Conservation (phyloP, 2,888 invertebrate species). For the Hanleya hanleyi region DNA sequence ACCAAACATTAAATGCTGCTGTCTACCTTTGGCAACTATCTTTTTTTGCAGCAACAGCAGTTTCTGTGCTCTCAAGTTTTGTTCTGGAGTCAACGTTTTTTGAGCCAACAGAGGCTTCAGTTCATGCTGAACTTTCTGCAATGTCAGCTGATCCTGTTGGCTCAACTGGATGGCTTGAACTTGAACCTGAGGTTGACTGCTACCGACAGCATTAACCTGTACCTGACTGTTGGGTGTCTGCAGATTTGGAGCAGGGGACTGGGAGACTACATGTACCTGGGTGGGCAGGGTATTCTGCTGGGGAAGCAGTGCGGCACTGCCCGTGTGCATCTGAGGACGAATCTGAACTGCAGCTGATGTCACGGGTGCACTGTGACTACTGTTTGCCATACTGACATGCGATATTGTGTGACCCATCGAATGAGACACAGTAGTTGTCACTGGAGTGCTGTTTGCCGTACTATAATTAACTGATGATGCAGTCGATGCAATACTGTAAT, state of each 20-base stretch:
- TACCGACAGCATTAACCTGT: not conserved
- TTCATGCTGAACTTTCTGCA: constrained; percentile 80
- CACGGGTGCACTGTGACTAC: not conserved
- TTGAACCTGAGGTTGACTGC: constrained; percentile 15
- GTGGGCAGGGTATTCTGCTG: not conserved
- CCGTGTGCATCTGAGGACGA: not conserved
- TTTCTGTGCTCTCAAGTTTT: constrained; percentile 77
- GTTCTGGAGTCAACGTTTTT: constrained; percentile 75
- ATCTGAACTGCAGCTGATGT: not conserved
- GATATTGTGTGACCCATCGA: constrained; percentile 34
- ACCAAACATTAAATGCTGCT: not conserved
- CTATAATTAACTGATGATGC: constrained; percentile 1
- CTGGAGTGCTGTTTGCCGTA: constrained; percentile 40
- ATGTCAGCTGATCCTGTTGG: constrained; percentile 43
- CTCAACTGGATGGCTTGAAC: constrained; percentile 41
- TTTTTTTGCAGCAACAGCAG: constrained; percentile 82
- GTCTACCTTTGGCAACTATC: constrained; percentile 82
- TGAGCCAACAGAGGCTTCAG: constrained; percentile 80
- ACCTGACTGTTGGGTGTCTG: not conserved
- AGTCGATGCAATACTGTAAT: too few relatives aligned
- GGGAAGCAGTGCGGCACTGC: not conserved
- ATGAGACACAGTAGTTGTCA: constrained; percentile 55
- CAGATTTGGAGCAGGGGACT: not conserved
- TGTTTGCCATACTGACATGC: constrained; percentile 25
- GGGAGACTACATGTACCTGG: not conserved